These are phyloP conservation scores for Arctopsyche grandis DNA, from an alignment of 1,140 invertebrate genomes.

Conservation along the genomic window DNA sequence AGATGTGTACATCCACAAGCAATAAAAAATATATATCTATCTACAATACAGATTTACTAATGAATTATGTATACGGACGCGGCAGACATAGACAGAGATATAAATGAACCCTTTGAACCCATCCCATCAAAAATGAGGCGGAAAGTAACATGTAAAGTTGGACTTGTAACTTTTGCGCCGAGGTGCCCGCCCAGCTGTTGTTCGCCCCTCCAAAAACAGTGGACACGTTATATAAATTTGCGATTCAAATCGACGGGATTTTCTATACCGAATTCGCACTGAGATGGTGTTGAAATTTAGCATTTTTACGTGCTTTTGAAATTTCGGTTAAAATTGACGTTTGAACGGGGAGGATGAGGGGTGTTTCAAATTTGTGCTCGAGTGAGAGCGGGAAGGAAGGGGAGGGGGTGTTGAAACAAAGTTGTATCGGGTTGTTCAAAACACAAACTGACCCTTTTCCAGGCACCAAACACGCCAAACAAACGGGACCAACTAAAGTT, in stretches of 20 bases:
- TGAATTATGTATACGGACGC: conserved; percentile 29
- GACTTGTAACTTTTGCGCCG: background rate
- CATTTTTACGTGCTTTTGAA: background rate
- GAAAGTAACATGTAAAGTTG: conserved; percentile 42
- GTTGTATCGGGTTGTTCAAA: conserved; percentile 39
- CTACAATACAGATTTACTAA: conserved; percentile 34
- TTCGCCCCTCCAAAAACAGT: background rate
- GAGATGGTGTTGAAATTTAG: background rate
- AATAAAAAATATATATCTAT: conserved; percentile 11
- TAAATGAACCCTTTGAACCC: conserved; percentile 42
- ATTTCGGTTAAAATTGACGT: background rate
- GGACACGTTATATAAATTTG: conserved; percentile 51
- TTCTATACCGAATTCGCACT: background rate
- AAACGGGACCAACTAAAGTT: conserved; percentile 36
- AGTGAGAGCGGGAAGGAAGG: too few relatives aligned
- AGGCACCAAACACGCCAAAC: conserved; percentile 30
- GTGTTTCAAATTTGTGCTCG: conserved; percentile 10
- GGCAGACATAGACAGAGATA: background rate
- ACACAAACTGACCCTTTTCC: conserved; percentile 51
- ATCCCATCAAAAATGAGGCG: conserved; percentile 35
- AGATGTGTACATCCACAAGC: background rate
- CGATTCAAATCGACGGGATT: conserved; percentile 49
- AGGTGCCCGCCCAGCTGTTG: conserved; percentile 38
- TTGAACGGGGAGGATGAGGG: background rate
- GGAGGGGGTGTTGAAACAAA: conserved; percentile 7